Conservation (phyloP, 92 coral and sea anemone genomes). For the Montipora capitata region DNA sequence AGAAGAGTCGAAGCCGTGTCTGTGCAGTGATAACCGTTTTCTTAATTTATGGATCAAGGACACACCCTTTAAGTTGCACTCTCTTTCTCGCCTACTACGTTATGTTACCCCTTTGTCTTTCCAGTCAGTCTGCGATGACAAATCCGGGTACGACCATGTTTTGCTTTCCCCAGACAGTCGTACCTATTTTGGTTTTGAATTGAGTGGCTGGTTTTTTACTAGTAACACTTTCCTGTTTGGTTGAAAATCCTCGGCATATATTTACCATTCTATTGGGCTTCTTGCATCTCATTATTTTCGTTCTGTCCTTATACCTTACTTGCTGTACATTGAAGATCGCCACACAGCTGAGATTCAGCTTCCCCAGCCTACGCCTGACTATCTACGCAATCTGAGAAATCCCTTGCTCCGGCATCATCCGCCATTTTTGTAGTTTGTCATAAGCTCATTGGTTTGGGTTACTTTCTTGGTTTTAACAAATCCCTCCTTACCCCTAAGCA, state of each 20-base stretch:
- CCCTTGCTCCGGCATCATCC: slow-evolving; percentile 6
- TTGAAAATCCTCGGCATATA: slow-evolving; percentile 42
- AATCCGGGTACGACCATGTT: no score
- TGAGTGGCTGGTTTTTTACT: background rate
- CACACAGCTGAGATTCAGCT: slow-evolving; percentile 44
- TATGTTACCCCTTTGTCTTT: no score
- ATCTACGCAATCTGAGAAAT: background rate
- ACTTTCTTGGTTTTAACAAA: slow-evolving; percentile 37
- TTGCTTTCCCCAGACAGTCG: slow-evolving; percentile 26
- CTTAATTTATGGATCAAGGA: no score
- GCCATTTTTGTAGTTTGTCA: slow-evolving; percentile 31
- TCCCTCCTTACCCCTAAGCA: slow-evolving; percentile 8
- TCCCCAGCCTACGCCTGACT: background rate
- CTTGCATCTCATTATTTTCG: no score
- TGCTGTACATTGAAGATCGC: slow-evolving; percentile 48
- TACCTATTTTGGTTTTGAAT: background rate
- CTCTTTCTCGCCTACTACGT: no score
- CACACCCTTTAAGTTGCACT: no score
- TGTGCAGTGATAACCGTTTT: no score
- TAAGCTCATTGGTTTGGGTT: slow-evolving; percentile 23
- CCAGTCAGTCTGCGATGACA: no score
- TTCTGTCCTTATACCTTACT: no score
- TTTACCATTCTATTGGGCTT: no score
- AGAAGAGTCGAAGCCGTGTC: no score
- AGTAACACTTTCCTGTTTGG: slow-evolving; percentile 17